These are phyloP conservation scores for Sanderia malayensis DNA, from an alignment of 30 jellyfish, hydroid and myxozoan genomes.

Conservation along the genomic window DNA sequence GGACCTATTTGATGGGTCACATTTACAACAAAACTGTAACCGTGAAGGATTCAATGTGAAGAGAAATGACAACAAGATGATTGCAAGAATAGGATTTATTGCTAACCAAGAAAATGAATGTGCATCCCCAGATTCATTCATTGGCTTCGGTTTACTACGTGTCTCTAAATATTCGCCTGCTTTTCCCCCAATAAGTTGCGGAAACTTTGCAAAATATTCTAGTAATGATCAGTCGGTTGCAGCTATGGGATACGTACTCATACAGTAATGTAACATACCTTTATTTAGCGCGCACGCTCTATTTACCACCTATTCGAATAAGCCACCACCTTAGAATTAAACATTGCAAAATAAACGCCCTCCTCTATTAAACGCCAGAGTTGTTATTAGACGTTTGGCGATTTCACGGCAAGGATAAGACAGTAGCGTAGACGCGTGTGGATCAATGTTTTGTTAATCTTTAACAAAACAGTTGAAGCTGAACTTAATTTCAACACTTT, in stretches of 20 bases:
- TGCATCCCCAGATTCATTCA: slow-evolving; percentile 21
- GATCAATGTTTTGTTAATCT: too few species aligned
- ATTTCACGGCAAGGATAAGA: too few species aligned
- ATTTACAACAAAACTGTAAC: slow-evolving; percentile 31
- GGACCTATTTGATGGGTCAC: slow-evolving; percentile 1
- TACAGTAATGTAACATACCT: too few species aligned
- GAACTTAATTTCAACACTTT: too few species aligned
- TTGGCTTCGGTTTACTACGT: slow-evolving; percentile 18
- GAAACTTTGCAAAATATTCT: slow-evolving; percentile 9
- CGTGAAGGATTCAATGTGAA: slow-evolving; percentile 37
- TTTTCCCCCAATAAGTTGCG: neutral
- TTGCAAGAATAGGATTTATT: slow-evolving; percentile 14
- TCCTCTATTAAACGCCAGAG: neutral
- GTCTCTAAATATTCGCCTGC: neutral
- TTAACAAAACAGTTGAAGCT: too few species aligned
- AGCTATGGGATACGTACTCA: neutral
- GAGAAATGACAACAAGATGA: neutral
- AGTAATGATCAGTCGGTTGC: neutral
- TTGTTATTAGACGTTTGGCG: too few species aligned
- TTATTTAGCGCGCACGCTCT: too few species aligned
- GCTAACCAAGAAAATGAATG: slow-evolving; percentile 38
- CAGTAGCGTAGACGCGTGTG: too few species aligned
- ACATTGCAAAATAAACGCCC: neutral
- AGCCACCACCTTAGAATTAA: too few species aligned
- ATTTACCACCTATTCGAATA: too few species aligned